Evolutionary conservation across 2,113 vertebrate species (phyloP), one percentile per base, ranked within the genome.

Genomic region (Epinephelus moara): DNA sequence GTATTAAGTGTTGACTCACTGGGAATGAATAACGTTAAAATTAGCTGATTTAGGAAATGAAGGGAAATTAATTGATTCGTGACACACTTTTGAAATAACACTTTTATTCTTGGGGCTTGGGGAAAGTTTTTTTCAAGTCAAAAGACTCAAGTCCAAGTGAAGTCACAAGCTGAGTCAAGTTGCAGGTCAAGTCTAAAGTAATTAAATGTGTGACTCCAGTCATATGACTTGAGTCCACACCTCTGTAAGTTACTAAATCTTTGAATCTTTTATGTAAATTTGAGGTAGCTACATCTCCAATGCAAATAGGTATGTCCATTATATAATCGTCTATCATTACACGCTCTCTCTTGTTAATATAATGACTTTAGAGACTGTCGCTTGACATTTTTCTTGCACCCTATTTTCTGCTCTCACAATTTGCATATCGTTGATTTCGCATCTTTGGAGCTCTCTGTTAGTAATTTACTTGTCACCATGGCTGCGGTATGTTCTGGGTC

Each of bases 401-500:
- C 11, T 47, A 12, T 61, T 30, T 30, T 45, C 55, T 70, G 8
- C 27, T 40, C n/a, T 40, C 6, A 2, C n/a, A n/a, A 30, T 78
- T 73, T 57, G 56, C 55, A 50, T 40, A 40, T 37, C 19, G 19
- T 61, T 57, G 30, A 50, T 47, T 47, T 53, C 3, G 40, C 52
- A 56, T 69, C 8, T 60, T 4, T 45, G 18, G 2, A 30, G 8
- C 5, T 19, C 37, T 23, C 6, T 59, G 66, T 71, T 45, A 23
- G 33, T 62, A 17, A 59, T 75, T 27, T 68, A 53, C 37, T 57
- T 33, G 73, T 72, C 73, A 56, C 2, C 8, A 15, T n/a, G 12
- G 37, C 50, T 75, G 57, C 42, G 69, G 10, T 50, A 42, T 53
- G 62, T 73, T 85, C 61, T 61, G 23, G 13, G 21, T 64, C 21